Base-by-base conservation (phyloP, 1,140 invertebrate genomes). In the Apis cerana region DNA sequence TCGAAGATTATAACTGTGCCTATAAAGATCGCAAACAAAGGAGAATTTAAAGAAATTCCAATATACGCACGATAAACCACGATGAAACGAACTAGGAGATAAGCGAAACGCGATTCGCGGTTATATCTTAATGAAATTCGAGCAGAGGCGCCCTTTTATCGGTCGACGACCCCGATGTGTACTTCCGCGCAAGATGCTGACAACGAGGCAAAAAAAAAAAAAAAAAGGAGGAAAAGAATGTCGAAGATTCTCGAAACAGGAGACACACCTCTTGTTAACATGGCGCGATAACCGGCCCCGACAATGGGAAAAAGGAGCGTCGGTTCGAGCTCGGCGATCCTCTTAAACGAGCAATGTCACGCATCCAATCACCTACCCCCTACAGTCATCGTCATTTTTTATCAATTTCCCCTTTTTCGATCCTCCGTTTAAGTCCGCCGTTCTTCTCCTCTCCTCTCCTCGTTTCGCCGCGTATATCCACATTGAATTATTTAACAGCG, bases 311-410 rank as follows among this genome's bases (percentile, higher is more conserved):
- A 79, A 84, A 80, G 67, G 27, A 69, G 52, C 33, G 62, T 79
- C 56, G 75, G 48, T 78, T 61, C 27, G 48, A 50, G 74, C 15
- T 64, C 68, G 80, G 70, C 84, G n/a, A 58, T 50, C 56, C 59
- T 89, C 84, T 90, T 85, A 89, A 91, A 91, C 89, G 92, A 92
- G 89, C 91, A 91, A 91, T 91, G 91, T 92, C 91, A 92, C 91
- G 91, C 91, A 91, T 92, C 91, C 90, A 86, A 92, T 92, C 91
- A 89, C 86, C 89, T 21, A 5, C 87, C 75, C 48, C 83, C 82
- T 88, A 87, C 86, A 75, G 71, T 75, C 61, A 87, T 87, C 77
- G 67, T 75, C 61, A 56, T 82, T 89, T 88, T 87, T 76, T 82
- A 75, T 48, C 56, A 21, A 67, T 48, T 61, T 33, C 62, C 48